Evolutionary conservation across 2,888 invertebrate genomes (phyloP).

Genomic region (Phyllotreta cruciferae): DNA sequence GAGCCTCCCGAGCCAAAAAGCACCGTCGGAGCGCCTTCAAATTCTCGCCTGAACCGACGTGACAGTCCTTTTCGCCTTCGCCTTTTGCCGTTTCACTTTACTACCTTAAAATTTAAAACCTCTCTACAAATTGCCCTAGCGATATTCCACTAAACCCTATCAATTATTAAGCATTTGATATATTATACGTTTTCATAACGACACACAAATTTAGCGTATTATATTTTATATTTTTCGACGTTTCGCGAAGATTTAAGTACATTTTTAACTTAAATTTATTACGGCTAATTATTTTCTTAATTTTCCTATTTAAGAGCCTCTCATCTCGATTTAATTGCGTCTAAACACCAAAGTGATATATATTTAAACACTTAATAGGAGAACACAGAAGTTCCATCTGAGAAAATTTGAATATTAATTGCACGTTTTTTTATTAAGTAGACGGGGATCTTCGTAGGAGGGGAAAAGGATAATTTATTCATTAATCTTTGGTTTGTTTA

Average conservation of each 20-base stretch:
- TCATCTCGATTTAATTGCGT: constrained; percentile 2
- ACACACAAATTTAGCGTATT: constrained; percentile 22
- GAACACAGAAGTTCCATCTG: constrained; percentile 41
- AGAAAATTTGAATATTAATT: constrained; percentile 51
- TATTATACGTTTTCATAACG: constrained; percentile 34
- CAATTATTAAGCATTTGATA: constrained; percentile 44
- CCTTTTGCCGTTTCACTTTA: constrained; percentile 41
- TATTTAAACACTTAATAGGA: constrained; percentile 15
- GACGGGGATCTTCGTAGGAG: neutral
- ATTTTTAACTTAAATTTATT: neutral
- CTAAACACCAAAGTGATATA: constrained; percentile 13
- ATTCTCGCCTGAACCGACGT: constrained; percentile 50
- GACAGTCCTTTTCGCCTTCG: constrained; percentile 49
- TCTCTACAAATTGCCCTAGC: constrained; percentile 52
- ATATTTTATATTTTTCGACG: constrained; percentile 4
- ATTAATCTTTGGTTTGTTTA: no score
- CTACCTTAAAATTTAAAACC: constrained; percentile 56
- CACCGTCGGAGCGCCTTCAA: constrained; percentile 41
- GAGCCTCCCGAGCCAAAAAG: constrained; percentile 34
- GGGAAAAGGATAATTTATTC: no score
- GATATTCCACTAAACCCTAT: constrained; percentile 48
- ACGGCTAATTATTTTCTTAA: neutral
- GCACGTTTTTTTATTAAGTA: constrained; percentile 8
- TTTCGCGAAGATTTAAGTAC: neutral
- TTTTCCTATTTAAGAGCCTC: neutral